phyloP scores from a whole-genome alignment of 1,140 invertebrate genomes.

The Zaprionus tsacasi region DNA sequence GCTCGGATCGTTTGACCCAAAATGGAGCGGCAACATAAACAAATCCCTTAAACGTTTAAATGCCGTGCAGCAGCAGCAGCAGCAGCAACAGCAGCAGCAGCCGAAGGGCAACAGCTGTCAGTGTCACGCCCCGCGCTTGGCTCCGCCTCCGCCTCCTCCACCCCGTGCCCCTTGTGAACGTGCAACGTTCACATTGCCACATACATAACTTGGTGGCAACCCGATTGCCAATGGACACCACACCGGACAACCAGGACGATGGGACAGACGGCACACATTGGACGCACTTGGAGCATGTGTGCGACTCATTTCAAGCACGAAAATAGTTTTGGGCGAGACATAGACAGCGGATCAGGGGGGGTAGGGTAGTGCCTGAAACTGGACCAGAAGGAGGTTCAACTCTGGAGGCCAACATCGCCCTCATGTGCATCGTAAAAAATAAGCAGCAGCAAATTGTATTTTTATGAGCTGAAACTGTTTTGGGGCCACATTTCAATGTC shows the following conservation, averaged over 20 bases:
- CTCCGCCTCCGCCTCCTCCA: not conserved
- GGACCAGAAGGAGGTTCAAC: conserved; percentile 23
- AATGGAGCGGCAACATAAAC: conserved; percentile 64
- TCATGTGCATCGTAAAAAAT: conserved; percentile 82
- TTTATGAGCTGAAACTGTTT: conserved; percentile 83
- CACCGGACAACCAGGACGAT: conserved; percentile 50
- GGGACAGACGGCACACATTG: conserved; percentile 56
- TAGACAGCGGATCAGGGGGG: conserved; percentile 26
- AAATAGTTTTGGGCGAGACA: conserved; percentile 69
- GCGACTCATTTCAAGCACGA: conserved; percentile 74
- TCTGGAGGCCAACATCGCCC: conserved; percentile 60
- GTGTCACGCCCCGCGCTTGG: conserved; percentile 34
- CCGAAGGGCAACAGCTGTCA: conserved; percentile 62
- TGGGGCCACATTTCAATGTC: conserved; percentile 82
- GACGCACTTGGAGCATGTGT: conserved; percentile 80
- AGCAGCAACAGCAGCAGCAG: conserved; percentile 47
- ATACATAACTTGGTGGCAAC: conserved; percentile 54
- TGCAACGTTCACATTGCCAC: conserved; percentile 25
- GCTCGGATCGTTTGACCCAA: conserved; percentile 43
- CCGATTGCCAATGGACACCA: conserved; percentile 46
- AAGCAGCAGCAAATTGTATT: conserved; percentile 83
- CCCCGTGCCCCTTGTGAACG: not conserved
- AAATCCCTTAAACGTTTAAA: conserved; percentile 82
- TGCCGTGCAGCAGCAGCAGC: conserved; percentile 53
- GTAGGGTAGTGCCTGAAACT: conserved; percentile 8